phyloP scores from a whole-genome alignment of 2,113 vertebrate species.

The Cariama cristata region DNA sequence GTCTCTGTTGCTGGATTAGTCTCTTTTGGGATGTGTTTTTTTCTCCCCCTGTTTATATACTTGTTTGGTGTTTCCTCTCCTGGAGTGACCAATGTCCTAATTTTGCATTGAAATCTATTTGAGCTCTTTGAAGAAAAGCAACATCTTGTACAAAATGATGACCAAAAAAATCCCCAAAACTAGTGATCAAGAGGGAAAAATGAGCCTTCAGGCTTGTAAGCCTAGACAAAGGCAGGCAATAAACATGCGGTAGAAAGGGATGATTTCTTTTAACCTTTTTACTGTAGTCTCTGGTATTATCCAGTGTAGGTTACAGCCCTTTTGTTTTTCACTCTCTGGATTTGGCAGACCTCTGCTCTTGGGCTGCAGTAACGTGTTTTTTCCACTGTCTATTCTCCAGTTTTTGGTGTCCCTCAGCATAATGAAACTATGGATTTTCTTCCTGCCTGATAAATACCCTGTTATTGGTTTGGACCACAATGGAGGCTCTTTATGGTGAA shows the following conservation, averaged over 20 bases:
- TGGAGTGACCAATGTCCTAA: not conserved
- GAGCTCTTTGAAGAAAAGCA: not conserved
- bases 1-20: not conserved
- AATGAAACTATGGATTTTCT: slow-evolving; percentile 4
- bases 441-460: not conserved
- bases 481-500: not conserved
- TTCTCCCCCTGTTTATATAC: not conserved
- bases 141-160: not conserved
- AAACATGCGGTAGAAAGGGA: not conserved
- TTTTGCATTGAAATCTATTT: not conserved
- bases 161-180: not conserved
- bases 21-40: not conserved
- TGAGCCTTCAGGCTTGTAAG: not conserved
- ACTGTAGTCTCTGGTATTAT: not conserved
- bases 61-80: not conserved
- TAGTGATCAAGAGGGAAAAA: not conserved
- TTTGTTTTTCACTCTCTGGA: not conserved
- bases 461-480: slow-evolving; percentile 11
- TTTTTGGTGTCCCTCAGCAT: not conserved
- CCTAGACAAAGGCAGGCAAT: not conserved
- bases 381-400: not conserved
- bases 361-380: not conserved
- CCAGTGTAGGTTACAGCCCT: not conserved
- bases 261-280: slow-evolving; percentile 36
- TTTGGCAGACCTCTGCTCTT: slow-evolving; percentile 11